Evolutionary conservation across 2,888 invertebrate genomes (phyloP).

Genomic region (Trichopoda pennipes): DNA sequence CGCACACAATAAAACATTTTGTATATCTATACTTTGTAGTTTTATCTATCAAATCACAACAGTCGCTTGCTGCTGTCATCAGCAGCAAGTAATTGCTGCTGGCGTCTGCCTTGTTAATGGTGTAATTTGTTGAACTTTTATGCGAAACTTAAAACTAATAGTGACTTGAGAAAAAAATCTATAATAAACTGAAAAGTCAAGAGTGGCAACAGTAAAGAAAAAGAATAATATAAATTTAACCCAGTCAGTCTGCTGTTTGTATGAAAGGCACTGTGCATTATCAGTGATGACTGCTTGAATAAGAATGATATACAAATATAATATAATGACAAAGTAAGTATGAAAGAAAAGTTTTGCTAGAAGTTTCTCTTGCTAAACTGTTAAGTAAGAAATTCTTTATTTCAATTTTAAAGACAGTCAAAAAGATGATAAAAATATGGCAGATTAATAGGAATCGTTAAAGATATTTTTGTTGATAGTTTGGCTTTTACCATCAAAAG

Average conservation of each 20-base stretch:
- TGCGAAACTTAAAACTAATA: conserved; percentile 56
- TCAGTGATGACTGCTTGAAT: background rate
- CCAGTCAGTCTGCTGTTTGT: background rate
- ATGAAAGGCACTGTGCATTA: background rate
- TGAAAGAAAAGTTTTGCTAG: conserved; percentile 28
- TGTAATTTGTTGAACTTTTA: conserved; percentile 58
- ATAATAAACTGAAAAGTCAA: conserved; percentile 51
- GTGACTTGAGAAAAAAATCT: conserved; percentile 53
- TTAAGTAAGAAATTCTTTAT: conserved; percentile 13
- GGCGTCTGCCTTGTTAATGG: conserved; percentile 46
- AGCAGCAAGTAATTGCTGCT: conserved; percentile 23
- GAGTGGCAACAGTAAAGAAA: conserved; percentile 13
- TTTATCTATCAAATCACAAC: background rate
- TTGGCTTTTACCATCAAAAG: no score
- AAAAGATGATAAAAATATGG: background rate
- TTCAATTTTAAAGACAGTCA: background rate
- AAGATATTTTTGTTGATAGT: no score
- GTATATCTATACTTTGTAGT: conserved; percentile 3
- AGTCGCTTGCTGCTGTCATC: conserved; percentile 12
- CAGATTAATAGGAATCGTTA: background rate
- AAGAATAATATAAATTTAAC: conserved; percentile 3
- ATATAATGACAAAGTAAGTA: conserved; percentile 40
- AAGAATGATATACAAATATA: conserved; percentile 17
- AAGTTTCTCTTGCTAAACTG: background rate
- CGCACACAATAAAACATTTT: background rate